Conservation (phyloP, 2,113 vertebrate genomes). For the Myrmecophaga tridactyla region DNA sequence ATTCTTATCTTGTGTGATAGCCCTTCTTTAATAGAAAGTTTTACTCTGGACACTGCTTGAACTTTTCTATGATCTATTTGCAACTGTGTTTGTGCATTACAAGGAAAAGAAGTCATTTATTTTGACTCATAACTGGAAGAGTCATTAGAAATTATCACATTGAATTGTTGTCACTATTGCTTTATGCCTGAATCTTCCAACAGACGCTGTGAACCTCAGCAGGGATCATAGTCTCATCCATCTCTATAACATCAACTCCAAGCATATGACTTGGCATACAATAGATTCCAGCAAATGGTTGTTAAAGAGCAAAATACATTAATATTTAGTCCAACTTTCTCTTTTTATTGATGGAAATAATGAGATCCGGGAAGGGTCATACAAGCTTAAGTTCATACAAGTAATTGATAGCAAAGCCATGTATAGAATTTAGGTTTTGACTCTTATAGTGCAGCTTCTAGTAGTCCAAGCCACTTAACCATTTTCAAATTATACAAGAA, state of each 20-base stretch:
- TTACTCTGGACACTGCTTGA: neutral
- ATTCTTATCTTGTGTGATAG: neutral
- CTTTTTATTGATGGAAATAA: neutral
- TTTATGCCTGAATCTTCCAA: neutral
- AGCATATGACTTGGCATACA: neutral
- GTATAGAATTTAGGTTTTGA: neutral
- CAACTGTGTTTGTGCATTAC: neutral
- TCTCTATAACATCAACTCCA: neutral
- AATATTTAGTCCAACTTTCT: neutral
- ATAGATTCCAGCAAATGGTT: neutral
- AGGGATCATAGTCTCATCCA: neutral
- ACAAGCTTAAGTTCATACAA: neutral
- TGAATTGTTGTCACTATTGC: neutral
- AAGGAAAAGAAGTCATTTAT: neutral
- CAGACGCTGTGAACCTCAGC: neutral
- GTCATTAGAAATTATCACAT: neutral
- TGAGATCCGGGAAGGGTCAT: neutral
- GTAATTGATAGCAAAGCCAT: neutral
- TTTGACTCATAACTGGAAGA: neutral
- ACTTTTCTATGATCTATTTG: neutral
- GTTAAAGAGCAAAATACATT: neutral
- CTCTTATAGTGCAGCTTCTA: neutral
- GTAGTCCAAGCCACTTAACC: neutral
- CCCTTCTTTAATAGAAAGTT: neutral
- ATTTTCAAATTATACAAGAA: conserved; percentile 12